phyloP scores from a whole-genome alignment of 2,888 invertebrate species.

The Ormia ochracea region DNA sequence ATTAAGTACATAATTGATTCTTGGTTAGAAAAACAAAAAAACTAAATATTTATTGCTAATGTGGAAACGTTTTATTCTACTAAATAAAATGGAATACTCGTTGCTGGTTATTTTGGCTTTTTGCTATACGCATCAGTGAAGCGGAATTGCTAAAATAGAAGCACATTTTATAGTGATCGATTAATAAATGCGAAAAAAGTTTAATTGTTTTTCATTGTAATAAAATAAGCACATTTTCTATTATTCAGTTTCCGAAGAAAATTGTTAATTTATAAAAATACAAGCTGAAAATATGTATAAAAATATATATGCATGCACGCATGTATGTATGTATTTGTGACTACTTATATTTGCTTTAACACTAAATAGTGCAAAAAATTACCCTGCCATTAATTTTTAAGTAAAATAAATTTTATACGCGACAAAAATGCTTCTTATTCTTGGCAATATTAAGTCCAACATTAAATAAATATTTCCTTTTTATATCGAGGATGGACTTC shows the following conservation, averaged over 20 bases:
- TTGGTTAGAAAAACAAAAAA: neutral
- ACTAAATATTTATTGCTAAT: neutral
- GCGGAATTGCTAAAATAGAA: neutral
- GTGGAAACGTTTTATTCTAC: neutral
- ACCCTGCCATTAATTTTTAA: conserved; percentile 3
- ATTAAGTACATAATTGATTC: conserved; percentile 55
- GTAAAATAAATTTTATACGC: conserved; percentile 42
- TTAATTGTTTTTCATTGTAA: neutral
- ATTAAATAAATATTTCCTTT: neutral
- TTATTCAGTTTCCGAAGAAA: neutral
- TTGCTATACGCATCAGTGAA: neutral
- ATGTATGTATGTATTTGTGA: neutral
- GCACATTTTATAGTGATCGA: conserved; percentile 4
- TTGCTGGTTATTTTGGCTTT: conserved; percentile 14
- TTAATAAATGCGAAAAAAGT: conserved; percentile 40
- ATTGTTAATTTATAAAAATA: conserved; percentile 10
- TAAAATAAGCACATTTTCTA: neutral
- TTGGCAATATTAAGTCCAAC: conserved; percentile 33
- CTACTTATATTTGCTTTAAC: neutral
- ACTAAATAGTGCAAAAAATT: conserved; percentile 34
- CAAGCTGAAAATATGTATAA: conserved; percentile 13
- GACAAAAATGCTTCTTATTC: conserved; percentile 27
- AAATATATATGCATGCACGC: conserved; percentile 26
- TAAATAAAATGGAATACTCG: conserved; percentile 52
- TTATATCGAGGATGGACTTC: no score